These are phyloP conservation scores for Clivina fossor DNA, from an alignment of 2,888 invertebrate species.

Conservation along the genomic window DNA sequence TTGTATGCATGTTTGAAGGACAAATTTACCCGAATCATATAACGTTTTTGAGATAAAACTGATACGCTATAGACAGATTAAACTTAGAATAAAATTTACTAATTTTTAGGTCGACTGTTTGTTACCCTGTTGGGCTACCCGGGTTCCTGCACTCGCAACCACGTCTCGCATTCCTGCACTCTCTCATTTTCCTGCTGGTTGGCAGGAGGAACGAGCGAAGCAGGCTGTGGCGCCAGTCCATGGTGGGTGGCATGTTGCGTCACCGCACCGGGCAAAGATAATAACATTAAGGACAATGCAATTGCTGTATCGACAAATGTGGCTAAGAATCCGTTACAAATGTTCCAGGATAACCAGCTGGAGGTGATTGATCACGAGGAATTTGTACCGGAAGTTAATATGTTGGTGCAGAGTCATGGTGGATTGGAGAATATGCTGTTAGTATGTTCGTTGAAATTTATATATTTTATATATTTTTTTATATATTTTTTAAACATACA, in stretches of 20 bases:
- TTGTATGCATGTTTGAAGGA: too few species aligned
- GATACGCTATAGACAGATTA: too few species aligned
- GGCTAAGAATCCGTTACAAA: too few species aligned
- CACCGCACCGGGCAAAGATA: too few species aligned
- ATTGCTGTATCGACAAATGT: too few species aligned
- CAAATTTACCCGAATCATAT: too few species aligned
- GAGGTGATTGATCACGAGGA: background rate
- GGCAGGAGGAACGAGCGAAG: constrained; percentile 66
- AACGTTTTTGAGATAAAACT: too few species aligned
- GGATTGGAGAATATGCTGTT: constrained; percentile 1
- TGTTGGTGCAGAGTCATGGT: background rate
- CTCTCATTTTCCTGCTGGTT: constrained; percentile 75
- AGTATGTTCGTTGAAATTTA: background rate
- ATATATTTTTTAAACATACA: too few species aligned
- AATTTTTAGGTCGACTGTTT: constrained; percentile 54
- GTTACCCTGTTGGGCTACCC: constrained; percentile 64
- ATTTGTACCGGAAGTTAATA: background rate
- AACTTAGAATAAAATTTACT: too few species aligned
- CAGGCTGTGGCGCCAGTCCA: constrained; percentile 67
- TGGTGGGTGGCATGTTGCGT: constrained; percentile 76
- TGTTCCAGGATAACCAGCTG: background rate
- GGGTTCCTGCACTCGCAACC: constrained; percentile 59
- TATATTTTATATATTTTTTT: too few species aligned
- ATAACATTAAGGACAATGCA: too few species aligned
- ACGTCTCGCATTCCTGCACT: constrained; percentile 66